A percentile compares a stretch with the other conserved stretches of the same genome.
Conservation (phyloP, 2,113 vertebrate genomes). For the Alethe castanea region DNA sequence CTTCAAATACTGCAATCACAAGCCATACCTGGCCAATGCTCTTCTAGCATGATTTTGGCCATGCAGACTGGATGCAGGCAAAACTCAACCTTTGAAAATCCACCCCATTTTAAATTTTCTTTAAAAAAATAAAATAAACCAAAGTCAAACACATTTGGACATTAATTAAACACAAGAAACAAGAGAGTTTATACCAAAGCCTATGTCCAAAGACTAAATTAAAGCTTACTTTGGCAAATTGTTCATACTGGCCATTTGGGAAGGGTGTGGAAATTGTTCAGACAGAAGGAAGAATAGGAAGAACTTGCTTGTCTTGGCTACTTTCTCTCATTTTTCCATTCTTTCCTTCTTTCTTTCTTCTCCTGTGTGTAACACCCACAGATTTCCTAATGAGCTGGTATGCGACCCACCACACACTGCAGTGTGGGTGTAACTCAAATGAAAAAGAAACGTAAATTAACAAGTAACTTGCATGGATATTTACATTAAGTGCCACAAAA, state of each 20-base stretch:
- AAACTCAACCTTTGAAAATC: constrained; percentile 14
- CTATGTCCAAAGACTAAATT: constrained; percentile 44
- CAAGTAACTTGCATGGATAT: background rate
- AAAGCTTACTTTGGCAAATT: constrained; percentile 76
- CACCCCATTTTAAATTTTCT: background rate
- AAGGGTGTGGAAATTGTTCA: constrained; percentile 64
- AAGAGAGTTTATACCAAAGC: constrained; percentile 19
- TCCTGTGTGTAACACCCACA: constrained; percentile 68
- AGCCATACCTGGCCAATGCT: background rate
- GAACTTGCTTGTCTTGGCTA: constrained; percentile 78
- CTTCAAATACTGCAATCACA: background rate
- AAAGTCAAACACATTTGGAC: constrained; percentile 1
- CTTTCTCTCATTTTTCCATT: constrained; percentile 64
- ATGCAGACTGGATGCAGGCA: background rate
- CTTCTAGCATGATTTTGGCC: background rate
- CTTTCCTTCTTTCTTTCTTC: constrained; percentile 58
- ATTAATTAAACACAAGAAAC: constrained; percentile 9
- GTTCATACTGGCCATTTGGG: constrained; percentile 31
- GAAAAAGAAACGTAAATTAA: constrained; percentile 36
- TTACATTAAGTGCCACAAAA: constrained; percentile 3
- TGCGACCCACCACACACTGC: constrained; percentile 56
- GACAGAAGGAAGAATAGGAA: constrained; percentile 74
- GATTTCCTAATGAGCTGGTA: constrained; percentile 71
- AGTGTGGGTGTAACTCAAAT: constrained; percentile 28
- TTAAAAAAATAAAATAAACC: constrained; percentile 27